These are phyloP conservation scores for Pungitius pungitius DNA, from an alignment of 2,113 vertebrate genomes.

Conservation along the genomic window DNA sequence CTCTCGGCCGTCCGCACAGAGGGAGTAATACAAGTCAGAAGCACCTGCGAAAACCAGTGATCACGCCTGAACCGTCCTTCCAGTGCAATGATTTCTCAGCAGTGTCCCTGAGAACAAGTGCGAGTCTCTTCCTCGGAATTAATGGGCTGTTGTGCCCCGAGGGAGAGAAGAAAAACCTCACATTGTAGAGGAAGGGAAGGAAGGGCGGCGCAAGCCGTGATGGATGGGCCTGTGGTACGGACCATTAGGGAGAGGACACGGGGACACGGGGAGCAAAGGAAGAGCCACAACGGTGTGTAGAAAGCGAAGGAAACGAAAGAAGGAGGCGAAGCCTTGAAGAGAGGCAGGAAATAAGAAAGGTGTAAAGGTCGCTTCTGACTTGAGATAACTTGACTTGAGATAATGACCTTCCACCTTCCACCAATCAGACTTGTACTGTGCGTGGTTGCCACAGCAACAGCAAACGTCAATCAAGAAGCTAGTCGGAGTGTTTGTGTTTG, in stretches of 20 bases:
- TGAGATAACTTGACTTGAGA: slow-evolving; percentile 9
- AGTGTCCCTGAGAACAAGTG: background rate
- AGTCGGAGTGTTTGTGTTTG: slow-evolving; percentile 33
- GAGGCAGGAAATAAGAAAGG: slow-evolving; percentile 24
- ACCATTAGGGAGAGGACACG: slow-evolving; percentile 34
- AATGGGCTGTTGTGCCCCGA: too few species aligned
- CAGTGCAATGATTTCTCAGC: slow-evolving; percentile 20
- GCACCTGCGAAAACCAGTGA: background rate
- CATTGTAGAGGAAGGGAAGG: slow-evolving; percentile 8
- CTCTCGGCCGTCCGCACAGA: slow-evolving; percentile 15
- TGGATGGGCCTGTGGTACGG: slow-evolving; percentile 12
- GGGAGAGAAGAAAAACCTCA: slow-evolving; percentile 7
- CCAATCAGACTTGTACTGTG: slow-evolving; percentile 27
- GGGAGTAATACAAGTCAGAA: slow-evolving; percentile 13
- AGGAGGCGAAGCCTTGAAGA: background rate
- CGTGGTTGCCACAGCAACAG: background rate
- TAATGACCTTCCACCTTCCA: slow-evolving; percentile 7
- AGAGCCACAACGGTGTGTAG: too few species aligned
- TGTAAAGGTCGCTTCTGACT: slow-evolving; percentile 51
- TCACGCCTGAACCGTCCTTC: slow-evolving; percentile 40
- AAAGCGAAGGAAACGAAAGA: background rate
- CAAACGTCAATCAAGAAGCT: slow-evolving; percentile 21
- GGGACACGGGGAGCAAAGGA: background rate
- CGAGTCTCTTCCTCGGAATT: too few species aligned
- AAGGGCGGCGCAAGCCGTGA: slow-evolving; percentile 21